Evolutionary conservation across 1,140 invertebrate genomes (phyloP), one percentile per base, ranked within the genome.

Genomic region (Palaemon carinicauda): DNA sequence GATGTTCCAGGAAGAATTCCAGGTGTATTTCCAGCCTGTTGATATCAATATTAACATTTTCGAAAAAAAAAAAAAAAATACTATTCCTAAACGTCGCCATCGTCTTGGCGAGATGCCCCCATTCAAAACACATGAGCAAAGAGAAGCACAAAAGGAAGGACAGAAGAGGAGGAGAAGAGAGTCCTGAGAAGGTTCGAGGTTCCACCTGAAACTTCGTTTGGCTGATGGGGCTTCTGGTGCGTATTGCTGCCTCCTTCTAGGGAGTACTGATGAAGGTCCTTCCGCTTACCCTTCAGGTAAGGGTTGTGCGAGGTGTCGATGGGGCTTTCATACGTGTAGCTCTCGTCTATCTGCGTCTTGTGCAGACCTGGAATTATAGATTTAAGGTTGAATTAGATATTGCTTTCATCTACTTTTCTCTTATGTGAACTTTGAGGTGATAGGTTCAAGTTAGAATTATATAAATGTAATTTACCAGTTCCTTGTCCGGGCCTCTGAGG

Each of bases 221-320:
- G 41, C 51, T 21, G 75, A 52, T 52, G 51, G 27, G 51, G 75
- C 24, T 41, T 24, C n/a, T 41, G 33, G 19, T 29, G n/a, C 24
- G 41, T 19, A 50, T 5, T 15, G 10, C 51, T 10, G 56, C 12
- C 17, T 21, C 50, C 27, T 29, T 83, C 81, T 19, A 75, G 51
- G 29, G 31, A 56, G 73, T 75, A 75, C 50, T 54, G 71, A 29
- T 54, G 71, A 29, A 77, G 17, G 81, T 83, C 73, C 81, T 83
- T 83, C 51, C 71, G 29, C 51, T 83, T 83, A 33, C 81, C 81
- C 41, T 83, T 83, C 71, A 41, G 74, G 81, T 75, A 53, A 4
- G 81, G 53, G 17, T 31, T 24, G 52, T 83, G 71, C 5, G 81
- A 83, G n/a, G 81, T 60, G 73, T 75, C 81, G 52, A 75, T 71